Conservation (phyloP, 2,113 vertebrate genomes). For the Pteruthius melanotis region DNA sequence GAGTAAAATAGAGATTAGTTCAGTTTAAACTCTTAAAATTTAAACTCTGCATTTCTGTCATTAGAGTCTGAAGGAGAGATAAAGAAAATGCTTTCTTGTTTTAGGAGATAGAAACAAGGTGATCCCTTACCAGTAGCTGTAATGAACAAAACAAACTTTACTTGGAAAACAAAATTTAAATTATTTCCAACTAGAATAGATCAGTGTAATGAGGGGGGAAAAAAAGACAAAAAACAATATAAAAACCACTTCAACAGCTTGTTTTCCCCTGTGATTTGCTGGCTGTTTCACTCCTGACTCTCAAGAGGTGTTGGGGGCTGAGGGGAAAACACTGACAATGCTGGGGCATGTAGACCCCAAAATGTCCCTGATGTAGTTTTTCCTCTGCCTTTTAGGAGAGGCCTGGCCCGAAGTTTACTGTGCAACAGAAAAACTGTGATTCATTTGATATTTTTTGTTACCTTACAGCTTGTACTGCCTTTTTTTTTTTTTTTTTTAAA, state of each 20-base stretch:
- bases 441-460: background rate
- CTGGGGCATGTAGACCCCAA: background rate
- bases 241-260: background rate
- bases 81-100: background rate
- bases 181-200: background rate
- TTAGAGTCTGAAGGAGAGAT: background rate
- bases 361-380: background rate
- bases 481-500: background rate
- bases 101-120: background rate
- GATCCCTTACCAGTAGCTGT: background rate
- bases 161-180: background rate
- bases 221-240: background rate
- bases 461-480: background rate
- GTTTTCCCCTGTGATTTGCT: rapidly evolving
- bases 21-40: background rate
- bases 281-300: background rate
- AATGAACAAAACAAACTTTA: background rate
- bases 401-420: background rate
- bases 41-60: background rate
- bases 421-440: background rate
- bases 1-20: background rate
- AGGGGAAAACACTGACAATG: rapidly evolving
- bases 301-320: rapidly evolving
- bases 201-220: background rate
- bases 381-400: background rate